Evolutionary conservation across 2,888 invertebrate genomes (phyloP).

Genomic region (Siphonodentalium dalli): DNA sequence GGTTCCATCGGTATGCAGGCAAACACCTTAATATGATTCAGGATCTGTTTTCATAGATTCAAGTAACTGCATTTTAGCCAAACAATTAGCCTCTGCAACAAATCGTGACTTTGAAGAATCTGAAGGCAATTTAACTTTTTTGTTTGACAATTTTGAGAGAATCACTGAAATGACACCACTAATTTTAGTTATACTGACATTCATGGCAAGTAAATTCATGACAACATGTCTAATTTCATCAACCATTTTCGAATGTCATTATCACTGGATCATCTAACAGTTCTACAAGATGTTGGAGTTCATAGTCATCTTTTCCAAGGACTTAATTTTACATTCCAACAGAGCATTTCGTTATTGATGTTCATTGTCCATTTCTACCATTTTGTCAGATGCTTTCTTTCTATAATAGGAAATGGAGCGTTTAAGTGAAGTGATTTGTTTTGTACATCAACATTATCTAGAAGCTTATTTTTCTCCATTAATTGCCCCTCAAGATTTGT

Average conservation of each 20-base stretch:
- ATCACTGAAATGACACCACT: not conserved
- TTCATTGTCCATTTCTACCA: too few relatives aligned
- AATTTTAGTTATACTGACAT: constrained; percentile 1
- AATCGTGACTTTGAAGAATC: constrained; percentile 1
- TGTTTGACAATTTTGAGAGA: not conserved
- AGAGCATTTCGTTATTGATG: too few relatives aligned
- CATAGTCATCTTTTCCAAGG: too few relatives aligned
- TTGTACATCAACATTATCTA: too few relatives aligned
- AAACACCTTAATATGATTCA: constrained; percentile 1
- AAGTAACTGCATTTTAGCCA: constrained; percentile 16
- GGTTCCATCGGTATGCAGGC: constrained; percentile 16
- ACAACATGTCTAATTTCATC: not conserved
- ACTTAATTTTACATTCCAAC: too few relatives aligned
- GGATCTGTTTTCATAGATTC: not conserved
- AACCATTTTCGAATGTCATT: constrained; percentile 3
- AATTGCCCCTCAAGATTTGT: too few relatives aligned
- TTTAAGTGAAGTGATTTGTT: too few relatives aligned
- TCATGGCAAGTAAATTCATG: not conserved
- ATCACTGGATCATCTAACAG: too few relatives aligned
- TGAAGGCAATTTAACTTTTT: not conserved
- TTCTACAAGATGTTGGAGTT: too few relatives aligned
- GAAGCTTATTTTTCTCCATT: too few relatives aligned
- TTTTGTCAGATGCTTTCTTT: too few relatives aligned
- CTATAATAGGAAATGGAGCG: too few relatives aligned
- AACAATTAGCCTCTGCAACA: constrained; percentile 11